Evolutionary conservation across 2,888 invertebrate species (phyloP).

Genomic region (Ornithoptera alexandrae): DNA sequence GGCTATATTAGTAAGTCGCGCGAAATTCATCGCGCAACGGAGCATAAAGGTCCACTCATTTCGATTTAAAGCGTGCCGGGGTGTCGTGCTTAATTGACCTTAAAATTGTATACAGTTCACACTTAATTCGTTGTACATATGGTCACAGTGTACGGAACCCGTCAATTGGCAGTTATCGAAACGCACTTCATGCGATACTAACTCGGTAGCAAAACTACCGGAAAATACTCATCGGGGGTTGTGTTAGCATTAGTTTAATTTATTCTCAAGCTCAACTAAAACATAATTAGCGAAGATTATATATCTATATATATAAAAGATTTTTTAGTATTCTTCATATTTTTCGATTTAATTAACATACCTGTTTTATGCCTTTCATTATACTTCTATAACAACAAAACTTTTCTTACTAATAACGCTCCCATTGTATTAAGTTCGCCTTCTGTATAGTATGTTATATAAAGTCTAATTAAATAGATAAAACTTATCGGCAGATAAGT

Average conservation of each 20-base stretch:
- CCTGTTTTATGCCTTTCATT: too few relatives aligned
- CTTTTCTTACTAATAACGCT: too few relatives aligned
- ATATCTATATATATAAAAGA: not conserved
- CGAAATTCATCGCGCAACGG: slow-evolving; percentile 36
- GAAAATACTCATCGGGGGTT: not conserved
- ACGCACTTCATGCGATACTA: slow-evolving; percentile 11
- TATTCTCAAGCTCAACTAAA: slow-evolving; percentile 12
- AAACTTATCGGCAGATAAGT: too few relatives aligned
- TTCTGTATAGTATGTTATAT: too few relatives aligned
- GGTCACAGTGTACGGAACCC: slow-evolving; percentile 36
- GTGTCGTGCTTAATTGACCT: slow-evolving; percentile 56
- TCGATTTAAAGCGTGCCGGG: slow-evolving; percentile 51
- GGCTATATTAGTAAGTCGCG: slow-evolving; percentile 20
- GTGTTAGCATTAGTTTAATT: not conserved
- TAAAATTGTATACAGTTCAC: slow-evolving; percentile 56
- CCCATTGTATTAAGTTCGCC: too few relatives aligned
- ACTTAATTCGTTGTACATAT: slow-evolving; percentile 48
- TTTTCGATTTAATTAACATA: too few relatives aligned
- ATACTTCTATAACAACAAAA: too few relatives aligned
- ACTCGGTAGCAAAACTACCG: not conserved
- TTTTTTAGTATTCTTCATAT: too few relatives aligned
- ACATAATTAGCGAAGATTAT: not conserved
- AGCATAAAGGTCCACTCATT: slow-evolving; percentile 50
- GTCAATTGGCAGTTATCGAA: slow-evolving; percentile 25
- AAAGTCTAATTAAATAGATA: too few relatives aligned